A percentile compares a stretch with the other conserved stretches of the same genome.
phyloP scores from a whole-genome alignment of 2,797 vertebrate species.

The Pangasius djambal region DNA sequence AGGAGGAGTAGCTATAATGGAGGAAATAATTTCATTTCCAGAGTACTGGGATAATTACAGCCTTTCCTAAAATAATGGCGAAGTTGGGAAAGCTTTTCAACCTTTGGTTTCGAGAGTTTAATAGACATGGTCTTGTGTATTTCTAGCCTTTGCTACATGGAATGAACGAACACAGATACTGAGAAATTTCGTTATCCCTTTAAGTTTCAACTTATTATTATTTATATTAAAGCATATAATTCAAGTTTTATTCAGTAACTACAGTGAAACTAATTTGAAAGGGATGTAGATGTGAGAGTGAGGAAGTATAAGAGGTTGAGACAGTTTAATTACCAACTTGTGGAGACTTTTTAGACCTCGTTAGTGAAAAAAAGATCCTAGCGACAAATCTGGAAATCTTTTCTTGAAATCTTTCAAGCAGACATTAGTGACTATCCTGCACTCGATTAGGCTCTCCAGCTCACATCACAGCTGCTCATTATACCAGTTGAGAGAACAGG shows the following conservation, averaged over 20 bases:
- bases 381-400: background rate
- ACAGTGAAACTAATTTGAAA: background rate
- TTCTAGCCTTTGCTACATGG: background rate
- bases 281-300: background rate
- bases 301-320: background rate
- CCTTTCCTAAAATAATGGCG: constrained; percentile 3
- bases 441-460: background rate
- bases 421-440: background rate
- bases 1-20: background rate
- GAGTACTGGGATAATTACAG: constrained; percentile 11
- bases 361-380: background rate
- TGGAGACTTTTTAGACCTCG: background rate
- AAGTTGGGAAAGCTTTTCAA: background rate
- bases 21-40: constrained; percentile 27
- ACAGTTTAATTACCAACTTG: background rate
- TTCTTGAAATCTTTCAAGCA: background rate
- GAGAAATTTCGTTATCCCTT: too few species aligned
- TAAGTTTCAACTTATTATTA: too few species aligned
- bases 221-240: background rate
- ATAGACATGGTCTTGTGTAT: background rate
- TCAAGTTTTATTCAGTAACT: background rate
- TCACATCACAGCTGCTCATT: background rate
- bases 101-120: background rate
- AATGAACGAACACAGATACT: background rate
- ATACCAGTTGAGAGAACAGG: background rate